Evolutionary conservation across 2,113 vertebrate species (phyloP), one percentile per base, ranked within the genome.

Genomic region (Pipa parva): DNA sequence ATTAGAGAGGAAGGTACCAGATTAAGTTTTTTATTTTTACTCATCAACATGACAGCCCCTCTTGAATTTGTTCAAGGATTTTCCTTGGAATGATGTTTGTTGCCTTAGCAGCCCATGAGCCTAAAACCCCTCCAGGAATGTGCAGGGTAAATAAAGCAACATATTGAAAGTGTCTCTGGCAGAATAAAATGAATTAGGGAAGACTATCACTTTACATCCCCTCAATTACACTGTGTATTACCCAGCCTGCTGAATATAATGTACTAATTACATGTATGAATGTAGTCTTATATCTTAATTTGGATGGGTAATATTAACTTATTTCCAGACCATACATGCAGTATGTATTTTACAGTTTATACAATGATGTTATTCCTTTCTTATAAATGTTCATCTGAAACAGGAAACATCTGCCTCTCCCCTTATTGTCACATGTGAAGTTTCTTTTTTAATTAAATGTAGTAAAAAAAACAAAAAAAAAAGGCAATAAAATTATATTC

Each of bases 41-140:
- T 78, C 72, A 57, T 4, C 49, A 54, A 68, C 45, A 0, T 59
- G 69, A 65, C 73, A 70, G 52, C 45, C 29, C 75, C 72, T 1
- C 15, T 63, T 25, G 64, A 74, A 74, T 78, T 76, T 72, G 70
- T 62, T 24, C 25, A 54, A 78, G 76, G 74, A 75, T 45, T 62
- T 29, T 75, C 21, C 51, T 42, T 33, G 36, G 45, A 59, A 69
- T n/a, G 57, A 0, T 26, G 55, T 66, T 73, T 63, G 63, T 73
- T 76, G 77, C 74, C 74, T 62, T 46, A 63, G 76, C 71, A 77
- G 72, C 63, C 72, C 67, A n/a, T 60, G 78, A 71, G 70, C 33
- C 55, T 63, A 64, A 52, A 59, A 24, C n/a, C 69, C 63, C 67
- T 76, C 52, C 48, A 71, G 74, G 76, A 78, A 79, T 57, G 74